phyloP scores from a whole-genome alignment of 1,140 invertebrate genomes.

The Drosophila bocqueti region DNA sequence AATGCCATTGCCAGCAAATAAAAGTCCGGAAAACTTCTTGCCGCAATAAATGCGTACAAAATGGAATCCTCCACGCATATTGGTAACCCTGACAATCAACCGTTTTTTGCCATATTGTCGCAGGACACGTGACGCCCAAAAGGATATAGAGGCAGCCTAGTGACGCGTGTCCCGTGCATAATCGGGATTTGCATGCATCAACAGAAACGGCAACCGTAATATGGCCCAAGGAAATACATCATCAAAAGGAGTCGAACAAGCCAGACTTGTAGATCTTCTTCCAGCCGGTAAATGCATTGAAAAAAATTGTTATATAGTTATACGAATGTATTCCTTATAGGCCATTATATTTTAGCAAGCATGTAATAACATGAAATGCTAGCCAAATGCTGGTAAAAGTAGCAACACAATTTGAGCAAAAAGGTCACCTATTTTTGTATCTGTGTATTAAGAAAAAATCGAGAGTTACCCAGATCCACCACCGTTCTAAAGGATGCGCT shows the following conservation, averaged over 20 bases:
- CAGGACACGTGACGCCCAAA: constrained; percentile 59
- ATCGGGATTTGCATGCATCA: constrained; percentile 81
- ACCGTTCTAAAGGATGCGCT: constrained; percentile 49
- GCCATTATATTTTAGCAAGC: background rate
- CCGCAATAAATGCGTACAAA: constrained; percentile 30
- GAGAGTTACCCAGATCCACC: constrained; percentile 8
- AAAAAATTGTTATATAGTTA: background rate
- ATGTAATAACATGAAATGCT: background rate
- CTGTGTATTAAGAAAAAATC: constrained; percentile 9
- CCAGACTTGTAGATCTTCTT: constrained; percentile 6
- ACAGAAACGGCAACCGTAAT: constrained; percentile 59
- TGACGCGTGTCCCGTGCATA: constrained; percentile 75
- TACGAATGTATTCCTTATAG: background rate
- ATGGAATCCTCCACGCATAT: constrained; percentile 25
- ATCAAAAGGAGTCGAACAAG: constrained; percentile 49
- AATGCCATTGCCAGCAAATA: constrained; percentile 9
- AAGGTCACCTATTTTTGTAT: background rate
- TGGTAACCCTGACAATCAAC: constrained; percentile 66
- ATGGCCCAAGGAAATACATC: constrained; percentile 60
- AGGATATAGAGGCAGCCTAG: constrained; percentile 37
- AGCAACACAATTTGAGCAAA: no score
- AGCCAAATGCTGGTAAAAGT: no score
- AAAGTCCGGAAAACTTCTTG: constrained; percentile 11
- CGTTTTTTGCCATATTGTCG: constrained; percentile 74
- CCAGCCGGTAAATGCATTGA: background rate